A percentile compares a stretch with the other conserved stretches of the same genome.
Evolutionary conservation across 2,797 vertebrate genomes (phyloP).

Genomic region (Intellagama lesueurii): DNA sequence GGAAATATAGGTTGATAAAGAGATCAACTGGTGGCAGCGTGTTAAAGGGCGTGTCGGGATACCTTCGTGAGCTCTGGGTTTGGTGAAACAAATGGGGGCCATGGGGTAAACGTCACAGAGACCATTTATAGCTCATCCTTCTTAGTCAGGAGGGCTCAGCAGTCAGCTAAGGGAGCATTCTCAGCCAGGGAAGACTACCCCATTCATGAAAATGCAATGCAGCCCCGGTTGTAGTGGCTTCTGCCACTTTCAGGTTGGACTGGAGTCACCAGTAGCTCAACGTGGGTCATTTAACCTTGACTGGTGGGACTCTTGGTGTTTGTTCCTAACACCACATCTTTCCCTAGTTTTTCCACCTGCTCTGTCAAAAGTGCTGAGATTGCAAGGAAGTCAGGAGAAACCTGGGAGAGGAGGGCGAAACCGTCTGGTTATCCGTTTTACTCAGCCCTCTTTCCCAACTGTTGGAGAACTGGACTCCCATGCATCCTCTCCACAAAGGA

Average conservation of each 20-base stretch:
- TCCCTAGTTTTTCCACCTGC: background rate
- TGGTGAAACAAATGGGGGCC: too few relatives aligned
- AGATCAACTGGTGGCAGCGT: too few relatives aligned
- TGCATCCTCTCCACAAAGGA: background rate
- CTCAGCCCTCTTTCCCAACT: background rate
- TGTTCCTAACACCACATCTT: background rate
- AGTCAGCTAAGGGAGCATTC: background rate
- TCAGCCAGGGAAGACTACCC: background rate
- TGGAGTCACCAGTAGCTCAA: background rate
- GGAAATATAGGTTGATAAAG: too few relatives aligned
- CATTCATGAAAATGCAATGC: background rate
- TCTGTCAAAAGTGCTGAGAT: background rate
- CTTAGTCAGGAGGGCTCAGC: background rate
- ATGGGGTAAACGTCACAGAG: too few relatives aligned
- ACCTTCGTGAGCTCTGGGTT: too few relatives aligned
- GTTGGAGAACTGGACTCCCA: background rate
- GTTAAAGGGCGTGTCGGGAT: too few relatives aligned
- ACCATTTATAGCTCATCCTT: too few relatives aligned
- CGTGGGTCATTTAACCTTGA: background rate
- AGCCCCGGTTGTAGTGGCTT: background rate
- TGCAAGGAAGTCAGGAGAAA: background rate
- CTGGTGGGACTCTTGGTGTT: background rate
- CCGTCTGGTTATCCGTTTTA: background rate
- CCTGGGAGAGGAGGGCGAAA: background rate
- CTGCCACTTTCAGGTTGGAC: background rate